phyloP scores from a whole-genome alignment of 2,113 vertebrate species.

The Syngnathoides biaculeatus region DNA sequence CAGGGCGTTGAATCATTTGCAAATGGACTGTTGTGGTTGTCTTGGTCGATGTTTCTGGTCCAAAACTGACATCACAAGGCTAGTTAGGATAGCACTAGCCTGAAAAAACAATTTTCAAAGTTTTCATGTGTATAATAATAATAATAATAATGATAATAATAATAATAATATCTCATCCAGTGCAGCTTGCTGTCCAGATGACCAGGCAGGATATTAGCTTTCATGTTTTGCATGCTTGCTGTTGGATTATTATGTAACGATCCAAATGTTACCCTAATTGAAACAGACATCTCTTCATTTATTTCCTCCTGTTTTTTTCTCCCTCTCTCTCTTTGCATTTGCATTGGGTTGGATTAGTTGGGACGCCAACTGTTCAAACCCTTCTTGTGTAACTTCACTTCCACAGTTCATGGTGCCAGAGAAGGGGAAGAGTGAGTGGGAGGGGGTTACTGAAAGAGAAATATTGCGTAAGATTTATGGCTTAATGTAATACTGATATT shows the following conservation, averaged over 20 bases:
- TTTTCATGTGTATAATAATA: background rate
- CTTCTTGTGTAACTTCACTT: slow-evolving; percentile 65
- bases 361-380: slow-evolving; percentile 62
- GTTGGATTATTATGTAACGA: slow-evolving; percentile 61
- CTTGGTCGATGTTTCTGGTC: no score
- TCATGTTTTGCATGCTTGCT: slow-evolving; percentile 48
- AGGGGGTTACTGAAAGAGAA: slow-evolving; percentile 1
- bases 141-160: background rate
- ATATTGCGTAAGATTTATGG: slow-evolving; percentile 63
- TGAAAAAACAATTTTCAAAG: background rate
- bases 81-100: background rate
- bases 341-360: slow-evolving; percentile 64
- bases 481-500: slow-evolving; percentile 59
- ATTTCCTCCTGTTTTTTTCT: slow-evolving; percentile 22
- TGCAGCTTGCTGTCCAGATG: slow-evolving; percentile 37
- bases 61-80: no score
- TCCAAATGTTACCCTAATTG: slow-evolving; percentile 62
- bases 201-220: slow-evolving; percentile 46
- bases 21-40: no score
- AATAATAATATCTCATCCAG: background rate
- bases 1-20: no score
- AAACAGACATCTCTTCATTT: slow-evolving; percentile 65
- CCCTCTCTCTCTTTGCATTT: slow-evolving; percentile 36
- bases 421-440: slow-evolving; percentile 17
- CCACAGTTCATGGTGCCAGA: slow-evolving; percentile 42